phyloP scores from a whole-genome alignment of 2,797 vertebrate species.

The Onychomys arenicola region DNA sequence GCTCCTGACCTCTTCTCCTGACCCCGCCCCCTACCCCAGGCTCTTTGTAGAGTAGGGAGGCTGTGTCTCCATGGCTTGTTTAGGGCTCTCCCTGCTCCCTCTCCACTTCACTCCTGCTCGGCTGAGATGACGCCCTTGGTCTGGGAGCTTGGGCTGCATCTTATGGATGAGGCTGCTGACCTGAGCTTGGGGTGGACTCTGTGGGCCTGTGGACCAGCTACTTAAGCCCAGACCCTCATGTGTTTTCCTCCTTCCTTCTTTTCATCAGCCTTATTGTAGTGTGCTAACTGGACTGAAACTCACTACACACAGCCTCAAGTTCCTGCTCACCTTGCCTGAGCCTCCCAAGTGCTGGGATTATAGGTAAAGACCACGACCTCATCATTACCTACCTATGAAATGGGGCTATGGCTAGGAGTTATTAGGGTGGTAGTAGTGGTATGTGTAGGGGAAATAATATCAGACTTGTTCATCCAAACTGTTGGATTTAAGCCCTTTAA shows the following conservation, averaged over 20 bases:
- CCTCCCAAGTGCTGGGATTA: background rate
- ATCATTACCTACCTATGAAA: background rate
- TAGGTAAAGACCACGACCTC: background rate
- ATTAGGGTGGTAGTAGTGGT: background rate
- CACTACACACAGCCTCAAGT: background rate
- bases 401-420: background rate
- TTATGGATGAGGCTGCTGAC: background rate
- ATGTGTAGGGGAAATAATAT: background rate
- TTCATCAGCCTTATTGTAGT: no score
- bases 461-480: background rate
- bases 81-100: background rate
- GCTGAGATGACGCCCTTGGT: background rate
- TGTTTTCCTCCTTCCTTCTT: background rate
- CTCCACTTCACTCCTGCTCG: background rate
- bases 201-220: background rate
- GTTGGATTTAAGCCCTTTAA: background rate
- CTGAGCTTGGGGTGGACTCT: background rate
- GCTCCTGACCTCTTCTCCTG: background rate
- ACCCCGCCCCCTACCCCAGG: background rate
- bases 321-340: background rate
- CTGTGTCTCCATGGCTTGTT: background rate
- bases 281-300: background rate
- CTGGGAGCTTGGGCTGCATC: background rate
- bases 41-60: background rate
- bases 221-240: background rate